A percentile compares a stretch with the other conserved stretches of the same genome.
Evolutionary conservation across 1,140 invertebrate species (phyloP).

Genomic region (Drosophila bocki): DNA sequence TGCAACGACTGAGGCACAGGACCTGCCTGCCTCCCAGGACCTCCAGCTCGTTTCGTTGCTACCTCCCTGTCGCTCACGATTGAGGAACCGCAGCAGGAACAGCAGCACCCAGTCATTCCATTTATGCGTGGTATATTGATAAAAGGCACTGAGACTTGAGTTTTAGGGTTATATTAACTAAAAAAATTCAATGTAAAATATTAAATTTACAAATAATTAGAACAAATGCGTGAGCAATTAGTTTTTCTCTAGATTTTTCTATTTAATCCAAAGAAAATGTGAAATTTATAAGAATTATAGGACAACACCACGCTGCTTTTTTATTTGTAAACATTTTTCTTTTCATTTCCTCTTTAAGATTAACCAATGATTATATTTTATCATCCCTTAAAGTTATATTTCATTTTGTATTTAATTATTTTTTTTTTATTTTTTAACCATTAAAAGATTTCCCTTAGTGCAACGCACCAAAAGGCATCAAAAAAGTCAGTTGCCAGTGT

Average conservation of each 20-base stretch:
- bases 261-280: background rate
- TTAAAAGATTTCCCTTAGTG: constrained; percentile 16
- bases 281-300: background rate
- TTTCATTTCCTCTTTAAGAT: background rate
- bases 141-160: constrained; percentile 42
- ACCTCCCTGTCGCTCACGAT: constrained; percentile 22
- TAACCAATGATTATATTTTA: background rate
- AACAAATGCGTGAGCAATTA: background rate
- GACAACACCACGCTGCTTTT: background rate
- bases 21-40: constrained; percentile 3
- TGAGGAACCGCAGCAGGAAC: constrained; percentile 50
- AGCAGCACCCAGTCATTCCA: constrained; percentile 58
- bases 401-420: background rate
- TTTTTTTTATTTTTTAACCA: too few relatives aligned
- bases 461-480: constrained; percentile 49
- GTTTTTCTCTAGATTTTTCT: too few relatives aligned
- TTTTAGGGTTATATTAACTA: background rate
- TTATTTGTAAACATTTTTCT: background rate
- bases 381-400: too few relatives aligned
- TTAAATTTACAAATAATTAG: background rate
- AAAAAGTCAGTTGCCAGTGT: constrained; percentile 48
- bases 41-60: background rate
- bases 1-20: constrained; percentile 51
- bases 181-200: background rate
- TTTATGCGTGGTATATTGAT: constrained; percentile 65